Conservation (phyloP, 2,797 vertebrate species). For the Neosalanx taihuensis region DNA sequence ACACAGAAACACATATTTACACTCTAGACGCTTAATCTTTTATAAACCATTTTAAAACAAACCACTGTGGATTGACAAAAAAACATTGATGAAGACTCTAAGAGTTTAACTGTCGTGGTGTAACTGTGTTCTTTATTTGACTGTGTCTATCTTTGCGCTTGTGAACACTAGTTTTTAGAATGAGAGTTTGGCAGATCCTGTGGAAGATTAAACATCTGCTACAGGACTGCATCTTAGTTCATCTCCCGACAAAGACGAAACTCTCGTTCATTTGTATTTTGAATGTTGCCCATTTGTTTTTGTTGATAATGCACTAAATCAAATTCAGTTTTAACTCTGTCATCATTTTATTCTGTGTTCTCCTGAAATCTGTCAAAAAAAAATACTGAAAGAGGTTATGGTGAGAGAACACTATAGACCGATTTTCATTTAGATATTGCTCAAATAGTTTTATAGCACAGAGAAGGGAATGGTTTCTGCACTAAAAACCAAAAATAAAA, state of each 20-base stretch:
- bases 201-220: background rate
- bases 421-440: conserved; percentile 30
- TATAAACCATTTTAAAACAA: conserved; percentile 12
- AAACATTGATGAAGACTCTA: conserved; percentile 18
- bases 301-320: conserved; percentile 22
- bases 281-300: conserved; percentile 3
- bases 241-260: conserved; percentile 11
- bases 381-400: conserved; percentile 3
- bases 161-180: conserved; percentile 30
- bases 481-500: conserved; percentile 49
- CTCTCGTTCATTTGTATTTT: conserved; percentile 6
- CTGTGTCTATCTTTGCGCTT: conserved; percentile 24
- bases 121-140: conserved; percentile 27
- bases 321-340: conserved; percentile 7
- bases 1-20: background rate
- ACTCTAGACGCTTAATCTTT: conserved; percentile 6
- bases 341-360: conserved; percentile 1
- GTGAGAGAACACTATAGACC: conserved; percentile 4
- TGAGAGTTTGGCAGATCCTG: conserved; percentile 14
- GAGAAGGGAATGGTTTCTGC: conserved; percentile 32
- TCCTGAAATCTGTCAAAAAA: background rate
- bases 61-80: conserved; percentile 31
- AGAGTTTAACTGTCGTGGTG: conserved; percentile 26
- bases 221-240: conserved; percentile 1
- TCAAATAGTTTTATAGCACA: conserved; percentile 40